Evolutionary conservation across 2,113 vertebrate species (phyloP).

Genomic region (Dendropsophus ebraccatus): DNA sequence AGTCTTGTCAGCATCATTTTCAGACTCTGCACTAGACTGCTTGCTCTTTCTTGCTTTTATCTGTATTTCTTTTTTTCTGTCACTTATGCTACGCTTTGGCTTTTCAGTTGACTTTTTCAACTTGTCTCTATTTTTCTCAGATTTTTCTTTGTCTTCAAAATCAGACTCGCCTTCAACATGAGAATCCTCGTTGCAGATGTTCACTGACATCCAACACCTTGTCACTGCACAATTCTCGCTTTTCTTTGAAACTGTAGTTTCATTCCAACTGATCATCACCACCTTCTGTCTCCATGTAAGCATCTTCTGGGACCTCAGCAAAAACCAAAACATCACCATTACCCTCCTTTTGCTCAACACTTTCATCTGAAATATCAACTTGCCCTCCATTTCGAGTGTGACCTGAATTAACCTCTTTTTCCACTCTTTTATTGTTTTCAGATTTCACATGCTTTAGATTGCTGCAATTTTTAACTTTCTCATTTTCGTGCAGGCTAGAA

Average conservation of each 20-base stretch:
- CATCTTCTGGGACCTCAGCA: not conserved
- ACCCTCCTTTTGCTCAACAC: not conserved
- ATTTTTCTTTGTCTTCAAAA: not conserved
- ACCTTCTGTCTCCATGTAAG: slow-evolving; percentile 23
- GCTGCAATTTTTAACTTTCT: not conserved
- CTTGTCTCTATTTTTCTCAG: not conserved
- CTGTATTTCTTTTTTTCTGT: slow-evolving; percentile 53
- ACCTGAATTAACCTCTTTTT: slow-evolving; percentile 39
- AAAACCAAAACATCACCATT: not conserved
- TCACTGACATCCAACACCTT: not conserved
- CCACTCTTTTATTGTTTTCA: not conserved
- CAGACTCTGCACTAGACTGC: slow-evolving; percentile 65
- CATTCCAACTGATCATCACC: not conserved
- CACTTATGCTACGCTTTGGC: slow-evolving; percentile 59
- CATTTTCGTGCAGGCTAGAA: not conserved
- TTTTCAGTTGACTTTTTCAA: not conserved
- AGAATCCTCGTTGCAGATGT: not conserved
- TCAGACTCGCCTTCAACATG: not conserved
- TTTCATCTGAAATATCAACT: slow-evolving; percentile 52
- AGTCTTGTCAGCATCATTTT: slow-evolving; percentile 66
- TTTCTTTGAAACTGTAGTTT: not conserved
- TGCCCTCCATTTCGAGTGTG: slow-evolving; percentile 68
- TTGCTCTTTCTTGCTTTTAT: not conserved
- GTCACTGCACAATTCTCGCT: not conserved
- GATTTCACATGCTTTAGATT: not conserved